Evolutionary conservation across 2,113 vertebrate species (phyloP).

Genomic region (Hirundichthys speculiger): DNA sequence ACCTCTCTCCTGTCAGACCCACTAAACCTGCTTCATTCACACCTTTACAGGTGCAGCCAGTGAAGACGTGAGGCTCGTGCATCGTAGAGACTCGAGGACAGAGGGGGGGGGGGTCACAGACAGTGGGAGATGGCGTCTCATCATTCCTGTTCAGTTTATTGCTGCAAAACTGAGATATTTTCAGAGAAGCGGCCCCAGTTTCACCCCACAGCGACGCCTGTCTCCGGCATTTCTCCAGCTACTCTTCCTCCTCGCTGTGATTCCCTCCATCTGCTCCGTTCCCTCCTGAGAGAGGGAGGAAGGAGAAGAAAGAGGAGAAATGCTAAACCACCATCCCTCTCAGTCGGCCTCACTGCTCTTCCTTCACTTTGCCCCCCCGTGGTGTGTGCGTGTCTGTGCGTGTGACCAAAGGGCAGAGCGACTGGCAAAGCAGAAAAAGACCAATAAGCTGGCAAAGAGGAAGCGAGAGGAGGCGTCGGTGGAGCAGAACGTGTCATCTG

Average conservation of each 20-base stretch:
- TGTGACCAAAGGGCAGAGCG: slow-evolving; percentile 34
- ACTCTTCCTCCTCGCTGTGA: slow-evolving; percentile 31
- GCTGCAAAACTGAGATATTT: not conserved
- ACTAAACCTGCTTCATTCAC: too few species aligned
- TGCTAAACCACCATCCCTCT: not conserved
- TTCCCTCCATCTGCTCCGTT: slow-evolving; percentile 37
- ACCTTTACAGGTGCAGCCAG: too few species aligned
- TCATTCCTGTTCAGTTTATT: slow-evolving; percentile 16
- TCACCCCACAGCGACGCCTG: slow-evolving; percentile 2
- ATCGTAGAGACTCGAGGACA: not conserved
- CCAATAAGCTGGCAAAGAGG: slow-evolving; percentile 37
- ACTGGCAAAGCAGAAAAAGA: slow-evolving; percentile 46
- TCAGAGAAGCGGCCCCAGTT: slow-evolving; percentile 3
- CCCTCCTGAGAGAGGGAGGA: slow-evolving; percentile 2
- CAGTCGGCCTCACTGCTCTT: slow-evolving; percentile 23
- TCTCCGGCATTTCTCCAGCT: slow-evolving; percentile 37
- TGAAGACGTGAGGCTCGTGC: too few species aligned
- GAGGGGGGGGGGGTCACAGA: too few species aligned
- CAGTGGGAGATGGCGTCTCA: slow-evolving; percentile 37
- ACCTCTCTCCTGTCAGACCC: too few species aligned
- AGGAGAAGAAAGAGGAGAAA: too few species aligned
- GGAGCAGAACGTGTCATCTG: slow-evolving; percentile 29
- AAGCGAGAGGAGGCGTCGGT: slow-evolving; percentile 12
- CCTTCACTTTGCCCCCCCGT: slow-evolving; percentile 16
- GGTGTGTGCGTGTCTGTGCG: slow-evolving; percentile 14